Evolutionary conservation across 2,113 vertebrate genomes (phyloP), one percentile per base, ranked within the genome.

Genomic region (Hippocampus comes): DNA sequence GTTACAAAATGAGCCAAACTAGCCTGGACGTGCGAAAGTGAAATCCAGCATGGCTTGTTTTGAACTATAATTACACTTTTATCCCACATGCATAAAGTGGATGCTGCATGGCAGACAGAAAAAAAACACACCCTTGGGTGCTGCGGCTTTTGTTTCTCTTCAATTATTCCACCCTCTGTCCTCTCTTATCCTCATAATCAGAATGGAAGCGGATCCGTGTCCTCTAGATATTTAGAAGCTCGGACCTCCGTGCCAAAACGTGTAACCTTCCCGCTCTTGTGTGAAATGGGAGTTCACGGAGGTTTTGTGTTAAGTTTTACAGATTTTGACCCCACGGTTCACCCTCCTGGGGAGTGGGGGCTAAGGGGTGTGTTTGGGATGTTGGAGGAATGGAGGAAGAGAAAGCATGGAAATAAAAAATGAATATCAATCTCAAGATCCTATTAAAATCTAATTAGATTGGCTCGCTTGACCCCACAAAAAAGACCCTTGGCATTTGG

Each of bases 161-260:
- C 72, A 84, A 77, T 89, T 85, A 87, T 89, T 89, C 84, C 83
- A 83, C 74, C 79, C 86, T 76, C 57, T 78, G 82, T 71, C 81
- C 78, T 78, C 73, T 77, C 64, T 78, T 69, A 55, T 78, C 63
- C 73, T 74, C 75, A 63, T 77, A 78, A 78, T 85, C 79, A 75
- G 79, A 84, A 83, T 75, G 74, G 81, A 82, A 67, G 38, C 80
- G 57, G 75, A 84, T 82, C 82, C 27, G 64, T 82, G 81, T 87
- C 89, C 89, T 86, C 84, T 82, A 81, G 86, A 86, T 84, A 82
- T 90, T 87, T 83, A 78, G 76, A 78, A 82, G 74, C 79, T 6
- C n/a, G 17, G 79, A 82, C 70, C 79, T 77, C 63, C 5, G 20
- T 80, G 81, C 82, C 81, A 88, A 67, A 84, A 84, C 80, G 70